phyloP scores from a whole-genome alignment of 2,113 vertebrate species.

The Petroica traversi region DNA sequence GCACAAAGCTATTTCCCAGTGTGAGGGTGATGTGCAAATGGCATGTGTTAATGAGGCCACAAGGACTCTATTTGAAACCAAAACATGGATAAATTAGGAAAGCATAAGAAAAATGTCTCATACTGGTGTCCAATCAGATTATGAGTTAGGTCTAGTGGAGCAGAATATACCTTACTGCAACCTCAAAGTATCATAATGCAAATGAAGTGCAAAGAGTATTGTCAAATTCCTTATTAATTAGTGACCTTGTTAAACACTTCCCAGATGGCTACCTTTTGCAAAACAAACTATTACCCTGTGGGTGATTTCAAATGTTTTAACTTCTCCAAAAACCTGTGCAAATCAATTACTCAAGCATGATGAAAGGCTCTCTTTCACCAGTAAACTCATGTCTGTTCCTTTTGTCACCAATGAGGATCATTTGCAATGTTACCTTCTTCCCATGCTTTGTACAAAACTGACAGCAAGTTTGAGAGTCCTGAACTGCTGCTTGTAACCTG shows the following conservation, averaged over 20 bases:
- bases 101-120: not conserved
- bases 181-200: not conserved
- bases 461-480: not conserved
- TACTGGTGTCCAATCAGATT: not conserved
- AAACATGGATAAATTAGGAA: conserved; percentile 4
- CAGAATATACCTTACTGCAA: not conserved
- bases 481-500: not conserved
- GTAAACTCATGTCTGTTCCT: not conserved
- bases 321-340: not conserved
- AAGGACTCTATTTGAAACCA: conserved; percentile 11
- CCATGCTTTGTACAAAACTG: not conserved
- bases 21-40: not conserved
- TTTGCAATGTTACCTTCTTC: not conserved
- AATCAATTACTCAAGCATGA: not conserved
- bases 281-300: conserved; percentile 11
- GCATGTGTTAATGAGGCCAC: conserved; percentile 42
- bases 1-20: not conserved
- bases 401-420: not conserved
- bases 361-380: not conserved
- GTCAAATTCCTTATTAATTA: conserved; percentile 60
- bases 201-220: conserved; percentile 24
- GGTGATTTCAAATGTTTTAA: conserved; percentile 18
- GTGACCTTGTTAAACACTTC: not conserved
- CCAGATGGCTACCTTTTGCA: not conserved
- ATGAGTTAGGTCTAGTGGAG: not conserved